Conservation (phyloP, 2,888 invertebrate species). For the Pollenia angustigena region DNA sequence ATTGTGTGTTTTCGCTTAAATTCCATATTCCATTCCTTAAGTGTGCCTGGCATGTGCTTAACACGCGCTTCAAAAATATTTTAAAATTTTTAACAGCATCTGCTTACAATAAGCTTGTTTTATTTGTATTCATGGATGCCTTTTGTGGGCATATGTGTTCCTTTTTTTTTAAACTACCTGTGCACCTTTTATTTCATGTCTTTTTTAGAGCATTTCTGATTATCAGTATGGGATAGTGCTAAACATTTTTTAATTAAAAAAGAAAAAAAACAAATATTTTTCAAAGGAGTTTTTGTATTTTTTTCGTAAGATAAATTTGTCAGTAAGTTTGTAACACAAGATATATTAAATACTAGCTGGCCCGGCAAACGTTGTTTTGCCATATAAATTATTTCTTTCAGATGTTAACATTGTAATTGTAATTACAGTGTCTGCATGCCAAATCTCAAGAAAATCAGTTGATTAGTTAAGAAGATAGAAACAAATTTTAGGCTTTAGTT, state of each 20-base stretch:
- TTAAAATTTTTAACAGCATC: conserved; percentile 58
- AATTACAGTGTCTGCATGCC: no score
- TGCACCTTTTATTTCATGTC: conserved; percentile 26
- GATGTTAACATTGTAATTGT: no score
- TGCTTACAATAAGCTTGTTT: conserved; percentile 62
- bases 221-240: conserved; percentile 26
- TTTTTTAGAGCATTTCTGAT: conserved; percentile 38
- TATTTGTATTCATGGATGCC: neutral
- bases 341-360: neutral
- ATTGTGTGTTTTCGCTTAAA: conserved; percentile 54
- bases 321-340: conserved; percentile 14
- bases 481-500: no score
- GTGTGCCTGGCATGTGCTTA: conserved; percentile 81
- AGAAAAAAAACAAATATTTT: neutral
- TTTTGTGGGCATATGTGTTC: conserved; percentile 7
- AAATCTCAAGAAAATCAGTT: no score
- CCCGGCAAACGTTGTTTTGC: no score
- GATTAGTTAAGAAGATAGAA: no score
- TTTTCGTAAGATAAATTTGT: neutral
- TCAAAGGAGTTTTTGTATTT: neutral
- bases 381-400: no score
- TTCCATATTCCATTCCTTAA: conserved; percentile 59
- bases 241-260: conserved; percentile 31
- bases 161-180: conserved; percentile 56
- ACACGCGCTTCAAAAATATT: conserved; percentile 77